Conservation (phyloP, 2,113 vertebrate genomes). For the Tiliqua scincoides region DNA sequence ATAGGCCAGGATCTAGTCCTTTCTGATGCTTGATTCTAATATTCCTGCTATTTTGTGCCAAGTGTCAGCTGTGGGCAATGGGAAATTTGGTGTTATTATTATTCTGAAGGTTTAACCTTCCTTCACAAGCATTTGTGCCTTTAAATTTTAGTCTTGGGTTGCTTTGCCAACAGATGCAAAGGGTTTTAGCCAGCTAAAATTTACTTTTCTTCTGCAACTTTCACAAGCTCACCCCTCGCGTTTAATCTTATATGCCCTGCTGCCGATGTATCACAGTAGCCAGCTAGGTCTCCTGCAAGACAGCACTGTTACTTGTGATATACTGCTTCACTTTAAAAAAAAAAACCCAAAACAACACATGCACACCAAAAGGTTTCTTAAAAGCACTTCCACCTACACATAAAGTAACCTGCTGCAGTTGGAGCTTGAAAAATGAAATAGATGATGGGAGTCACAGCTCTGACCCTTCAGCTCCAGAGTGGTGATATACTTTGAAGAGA, state of each 20-base stretch:
- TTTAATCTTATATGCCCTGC: constrained; percentile 2
- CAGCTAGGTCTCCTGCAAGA: background rate
- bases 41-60: background rate
- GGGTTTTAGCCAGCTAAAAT: background rate
- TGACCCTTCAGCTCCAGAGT: constrained; percentile 17
- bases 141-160: background rate
- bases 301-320: background rate
- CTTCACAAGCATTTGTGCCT: background rate
- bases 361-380: background rate
- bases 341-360: constrained; percentile 1
- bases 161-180: background rate
- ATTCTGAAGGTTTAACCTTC: background rate
- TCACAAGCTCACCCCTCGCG: background rate
- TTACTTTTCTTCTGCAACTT: background rate
- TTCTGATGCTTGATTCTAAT: background rate
- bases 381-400: background rate
- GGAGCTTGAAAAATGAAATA: background rate
- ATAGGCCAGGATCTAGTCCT: background rate
- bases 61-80: background rate
- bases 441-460: background rate
- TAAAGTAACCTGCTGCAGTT: background rate
- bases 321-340: constrained; percentile 7
- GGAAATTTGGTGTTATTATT: background rate
- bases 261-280: background rate
- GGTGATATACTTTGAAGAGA: background rate